Evolutionary conservation across 2,888 invertebrate species (phyloP), one percentile per base, ranked within the genome.

Genomic region (Apodemia mormo): DNA sequence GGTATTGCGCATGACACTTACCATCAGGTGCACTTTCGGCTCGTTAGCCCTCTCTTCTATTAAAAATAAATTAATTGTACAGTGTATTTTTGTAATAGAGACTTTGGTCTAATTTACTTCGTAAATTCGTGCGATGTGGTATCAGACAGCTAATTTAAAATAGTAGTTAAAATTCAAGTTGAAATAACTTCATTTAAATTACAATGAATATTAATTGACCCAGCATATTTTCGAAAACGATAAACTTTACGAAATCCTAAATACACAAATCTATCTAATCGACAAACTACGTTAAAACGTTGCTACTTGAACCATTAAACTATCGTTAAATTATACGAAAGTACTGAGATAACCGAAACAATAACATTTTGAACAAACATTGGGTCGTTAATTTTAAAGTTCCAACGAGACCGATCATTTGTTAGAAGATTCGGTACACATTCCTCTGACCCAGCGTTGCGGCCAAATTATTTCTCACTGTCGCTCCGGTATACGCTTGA

Each of bases 351-450:
- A 58, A 58, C 58, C 30, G 58, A 58, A 58, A 29, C 58, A 58
- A 58, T 58, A 81, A 85, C 82, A 82, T 82, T 82, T 80, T 80
- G 81, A 76, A 72, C 76, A 79, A 83, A 58, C 80, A 79, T 77
- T 72, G 70, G 78, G 76, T 77, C 81, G 81, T 83, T 72, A 83
- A 85, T 85, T 85, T 82, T 81, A 80, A 85, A 84, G 81, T 84
- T 85, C 82, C 74, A 72, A 77, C 77, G 77, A 76, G 79, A 74
- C 79, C 78, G 81, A 82, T 82, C 81, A 83, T 85, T 87, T 85
- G 83, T 84, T 81, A 78, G 80, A 77, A 80, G 82, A 83, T 82
- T 83, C 81, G 78, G 81, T 79, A 80, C 80, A 77, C 76, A 78
- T 68, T 80, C 79, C 79, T 75, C 74, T 76, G 76, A 80, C 81